A percentile compares a stretch with the other conserved stretches of the same genome.
Conservation (phyloP, 2,113 vertebrate species). For the Catharus minimus region DNA sequence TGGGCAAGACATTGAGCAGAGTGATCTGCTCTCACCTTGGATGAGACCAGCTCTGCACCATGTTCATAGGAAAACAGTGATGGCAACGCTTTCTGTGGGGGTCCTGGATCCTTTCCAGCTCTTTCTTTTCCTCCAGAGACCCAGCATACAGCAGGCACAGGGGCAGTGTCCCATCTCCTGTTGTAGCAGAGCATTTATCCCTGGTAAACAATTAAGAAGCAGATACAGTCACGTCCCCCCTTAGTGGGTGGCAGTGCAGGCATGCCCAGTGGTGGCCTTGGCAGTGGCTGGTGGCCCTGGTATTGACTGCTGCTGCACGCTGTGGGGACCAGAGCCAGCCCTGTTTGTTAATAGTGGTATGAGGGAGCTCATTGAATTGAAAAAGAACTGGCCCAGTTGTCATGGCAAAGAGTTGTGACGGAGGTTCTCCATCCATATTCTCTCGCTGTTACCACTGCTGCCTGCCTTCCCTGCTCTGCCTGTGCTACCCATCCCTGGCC, state of each 20-base stretch:
- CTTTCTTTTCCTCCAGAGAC: neutral
- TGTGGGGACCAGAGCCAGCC: neutral
- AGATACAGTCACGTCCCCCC: neutral
- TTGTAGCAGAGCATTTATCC: neutral
- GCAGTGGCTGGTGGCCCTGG: neutral
- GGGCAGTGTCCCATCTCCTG: neutral
- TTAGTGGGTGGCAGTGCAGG: neutral
- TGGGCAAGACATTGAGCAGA: neutral
- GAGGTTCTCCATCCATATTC: neutral
- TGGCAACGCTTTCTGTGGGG: neutral
- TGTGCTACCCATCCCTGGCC: rapidly evolving
- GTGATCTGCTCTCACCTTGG: neutral
- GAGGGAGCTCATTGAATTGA: neutral
- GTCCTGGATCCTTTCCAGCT: neutral
- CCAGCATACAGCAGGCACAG: neutral
- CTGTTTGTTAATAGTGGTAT: neutral
- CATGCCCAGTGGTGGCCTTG: neutral
- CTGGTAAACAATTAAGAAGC: neutral
- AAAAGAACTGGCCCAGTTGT: constrained; percentile 8
- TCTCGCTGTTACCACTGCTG: neutral
- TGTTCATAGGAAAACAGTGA: neutral
- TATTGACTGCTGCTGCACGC: rapidly evolving
- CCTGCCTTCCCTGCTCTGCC: neutral
- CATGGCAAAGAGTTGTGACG: neutral
- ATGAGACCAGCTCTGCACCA: neutral